Percentiles rank a stretch among this genome's conserved stretches.
These are phyloP conservation scores for Osmoderma eremita DNA, from an alignment of 2,888 invertebrate species.

Conservation along the genomic window DNA sequence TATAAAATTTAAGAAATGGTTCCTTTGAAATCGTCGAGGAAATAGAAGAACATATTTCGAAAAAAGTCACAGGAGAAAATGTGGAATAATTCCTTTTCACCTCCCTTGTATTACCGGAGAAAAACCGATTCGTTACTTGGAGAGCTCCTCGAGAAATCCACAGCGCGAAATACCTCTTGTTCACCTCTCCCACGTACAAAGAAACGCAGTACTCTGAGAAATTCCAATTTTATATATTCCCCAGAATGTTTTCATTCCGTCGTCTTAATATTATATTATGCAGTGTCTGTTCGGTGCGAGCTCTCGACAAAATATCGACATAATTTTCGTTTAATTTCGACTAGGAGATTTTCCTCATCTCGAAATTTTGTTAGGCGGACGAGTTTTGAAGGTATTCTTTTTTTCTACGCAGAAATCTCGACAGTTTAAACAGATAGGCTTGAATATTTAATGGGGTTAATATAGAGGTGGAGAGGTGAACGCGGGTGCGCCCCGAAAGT, in stretches of 20 bases:
- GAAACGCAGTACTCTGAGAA: background rate
- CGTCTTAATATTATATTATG: conserved; percentile 29
- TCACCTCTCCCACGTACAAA: too few species aligned
- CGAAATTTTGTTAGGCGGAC: conserved; percentile 16
- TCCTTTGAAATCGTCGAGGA: too few species aligned
- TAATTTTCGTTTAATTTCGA: conserved; percentile 27
- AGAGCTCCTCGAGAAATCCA: too few species aligned
- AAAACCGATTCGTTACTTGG: too few species aligned
- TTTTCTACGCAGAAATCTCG: conserved; percentile 25
- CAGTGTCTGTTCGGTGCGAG: background rate
- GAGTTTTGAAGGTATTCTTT: conserved; percentile 17
- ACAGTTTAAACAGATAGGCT: conserved; percentile 35
- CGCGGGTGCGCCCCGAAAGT: conserved; percentile 14
- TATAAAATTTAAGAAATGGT: too few species aligned
- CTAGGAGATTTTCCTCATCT: conserved; percentile 20
- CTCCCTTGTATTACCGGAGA: too few species aligned
- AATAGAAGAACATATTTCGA: too few species aligned
- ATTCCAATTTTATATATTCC: conserved; percentile 19
- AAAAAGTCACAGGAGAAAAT: too few species aligned
- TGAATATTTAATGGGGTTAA: conserved; percentile 38
- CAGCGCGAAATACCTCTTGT: too few species aligned
- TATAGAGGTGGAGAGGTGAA: conserved; percentile 22
- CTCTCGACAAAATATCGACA: conserved; percentile 26
- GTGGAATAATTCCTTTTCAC: too few species aligned
- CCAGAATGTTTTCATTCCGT: conserved; percentile 25